Base-by-base conservation (phyloP, 2,797 vertebrate genomes). In the Takifugu ocellatus region DNA sequence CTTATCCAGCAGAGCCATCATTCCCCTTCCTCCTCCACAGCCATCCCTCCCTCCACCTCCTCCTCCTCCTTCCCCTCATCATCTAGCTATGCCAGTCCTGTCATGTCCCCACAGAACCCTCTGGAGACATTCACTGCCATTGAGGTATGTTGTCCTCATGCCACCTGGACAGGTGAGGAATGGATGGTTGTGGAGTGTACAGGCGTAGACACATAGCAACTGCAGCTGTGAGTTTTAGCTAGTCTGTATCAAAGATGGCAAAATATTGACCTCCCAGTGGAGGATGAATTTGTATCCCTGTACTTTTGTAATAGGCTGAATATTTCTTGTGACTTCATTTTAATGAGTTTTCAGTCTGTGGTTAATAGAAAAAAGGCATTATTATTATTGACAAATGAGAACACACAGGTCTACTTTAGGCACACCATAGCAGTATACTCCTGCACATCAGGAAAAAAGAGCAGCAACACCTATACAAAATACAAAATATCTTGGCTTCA, bases 1-100 rank as follows among this genome's bases (percentile, higher is more conserved):
- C 95, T 98, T 93, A 96, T 98, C 94, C 96, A 98, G 92, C 96
- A 97, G 94, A 98, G 96, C 93, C 96, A 98, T 92, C 95, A 94
- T 92, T 94, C 96, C 93, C 94, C 95, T 83, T 93, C 94, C 79
- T 93, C 94, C 75, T 90, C 94, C 89, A 90, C 94, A 93, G 93
- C 93, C 92, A 91, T 94, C 91, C 93, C 93, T 89, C 90, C 92
- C 89, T 92, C 91, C 91, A 91, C 92, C 90, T 91, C 92, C 90
- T 91, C 92, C 90, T 91, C 93, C 90, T 93, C 93, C 91, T 93
- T 92, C 92, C 93, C 92, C 88, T 93, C 94, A 88, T 94, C 94
- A 92, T 94, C 95, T 92, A 94, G 93, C 93, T 93, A 93, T 90
- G 92, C 92, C 93, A 95, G 93, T 91, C 94, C 93, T 88, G 93